phyloP scores from a whole-genome alignment of 2,888 invertebrate species.

The Melinopterus prodromus region DNA sequence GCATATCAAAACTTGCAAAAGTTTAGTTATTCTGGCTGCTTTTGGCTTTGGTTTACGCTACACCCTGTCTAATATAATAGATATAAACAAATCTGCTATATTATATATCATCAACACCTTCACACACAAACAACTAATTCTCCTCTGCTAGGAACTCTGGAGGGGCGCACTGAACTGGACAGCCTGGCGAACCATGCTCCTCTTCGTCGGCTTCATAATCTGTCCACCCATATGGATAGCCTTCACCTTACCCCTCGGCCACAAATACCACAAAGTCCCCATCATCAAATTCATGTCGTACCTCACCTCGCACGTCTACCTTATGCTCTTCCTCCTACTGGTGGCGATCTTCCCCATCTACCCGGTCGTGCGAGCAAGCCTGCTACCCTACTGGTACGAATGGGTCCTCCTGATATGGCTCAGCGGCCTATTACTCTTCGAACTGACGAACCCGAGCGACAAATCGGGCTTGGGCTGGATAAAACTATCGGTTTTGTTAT shows the following conservation, averaged over 20 bases:
- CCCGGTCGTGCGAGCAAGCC: constrained; percentile 78
- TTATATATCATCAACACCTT: neutral
- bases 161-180: constrained; percentile 97
- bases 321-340: constrained; percentile 91
- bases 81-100: no score
- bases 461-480: constrained; percentile 97
- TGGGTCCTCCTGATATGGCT: constrained; percentile 95
- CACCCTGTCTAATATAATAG: no score
- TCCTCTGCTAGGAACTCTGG: constrained; percentile 86
- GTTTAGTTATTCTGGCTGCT: no score
- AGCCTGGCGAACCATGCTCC: constrained; percentile 91
- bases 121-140: neutral
- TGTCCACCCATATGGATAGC: constrained; percentile 97
- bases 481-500: constrained; percentile 84
- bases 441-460: constrained; percentile 97
- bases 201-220: constrained; percentile 91
- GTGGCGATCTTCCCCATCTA: constrained; percentile 90
- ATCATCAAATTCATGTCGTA: constrained; percentile 99
- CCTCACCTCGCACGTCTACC: constrained; percentile 96
- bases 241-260: constrained; percentile 93
- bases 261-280: constrained; percentile 97
- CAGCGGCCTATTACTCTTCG: constrained; percentile 92
- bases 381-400: constrained; percentile 95
- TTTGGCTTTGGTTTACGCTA: no score
- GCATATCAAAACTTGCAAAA: no score